Evolutionary conservation across 1,140 invertebrate genomes (phyloP).

Genomic region (Schlechtendalia chinensis): DNA sequence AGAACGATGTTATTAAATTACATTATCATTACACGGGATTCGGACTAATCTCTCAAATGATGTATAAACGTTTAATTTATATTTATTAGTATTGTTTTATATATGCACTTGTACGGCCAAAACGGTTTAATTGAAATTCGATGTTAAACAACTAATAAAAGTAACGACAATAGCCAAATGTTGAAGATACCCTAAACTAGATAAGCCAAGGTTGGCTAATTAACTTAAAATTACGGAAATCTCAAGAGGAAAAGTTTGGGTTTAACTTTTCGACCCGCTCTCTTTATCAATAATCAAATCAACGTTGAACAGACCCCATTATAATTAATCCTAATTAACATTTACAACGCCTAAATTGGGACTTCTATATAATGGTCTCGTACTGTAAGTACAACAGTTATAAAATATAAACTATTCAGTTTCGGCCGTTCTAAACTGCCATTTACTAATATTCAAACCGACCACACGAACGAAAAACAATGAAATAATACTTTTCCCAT

Average conservation of each 20-base stretch:
- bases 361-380: neutral
- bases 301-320: slow-evolving; percentile 14
- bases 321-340: slow-evolving; percentile 25
- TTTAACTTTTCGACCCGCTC: slow-evolving; percentile 14
- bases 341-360: slow-evolving; percentile 4
- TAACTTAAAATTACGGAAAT: slow-evolving; percentile 14
- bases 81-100: too few species aligned
- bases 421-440: neutral
- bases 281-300: slow-evolving; percentile 38
- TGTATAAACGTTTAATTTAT: too few species aligned
- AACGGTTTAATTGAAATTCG: neutral
- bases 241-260: slow-evolving; percentile 9
- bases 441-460: too few species aligned
- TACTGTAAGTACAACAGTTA: neutral
- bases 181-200: neutral
- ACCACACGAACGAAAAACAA: neutral
- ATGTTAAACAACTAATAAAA: neutral
- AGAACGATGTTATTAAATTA: too few species aligned
- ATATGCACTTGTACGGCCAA: too few species aligned
- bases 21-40: too few species aligned
- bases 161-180: neutral
- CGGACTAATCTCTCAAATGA: too few species aligned
- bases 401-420: too few species aligned
- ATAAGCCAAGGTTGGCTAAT: neutral
- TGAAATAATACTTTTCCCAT: neutral